These are phyloP conservation scores for Psococerastis gibbosa DNA, from an alignment of 2,888 invertebrate species.

Conservation along the genomic window DNA sequence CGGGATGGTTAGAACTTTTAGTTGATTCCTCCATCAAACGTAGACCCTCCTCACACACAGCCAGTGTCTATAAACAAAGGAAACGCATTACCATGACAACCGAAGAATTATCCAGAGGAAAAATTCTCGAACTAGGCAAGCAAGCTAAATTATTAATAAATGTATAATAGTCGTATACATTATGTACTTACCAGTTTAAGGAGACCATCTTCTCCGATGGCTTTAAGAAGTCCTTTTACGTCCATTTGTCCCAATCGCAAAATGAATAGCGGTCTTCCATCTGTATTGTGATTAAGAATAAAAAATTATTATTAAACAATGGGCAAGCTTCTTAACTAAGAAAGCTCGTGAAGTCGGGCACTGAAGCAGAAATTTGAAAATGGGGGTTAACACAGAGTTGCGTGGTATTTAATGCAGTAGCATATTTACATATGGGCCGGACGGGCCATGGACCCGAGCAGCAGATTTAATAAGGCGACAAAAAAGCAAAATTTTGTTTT, in stretches of 20 bases:
- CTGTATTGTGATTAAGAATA: constrained; percentile 30
- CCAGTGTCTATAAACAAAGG: constrained; percentile 40
- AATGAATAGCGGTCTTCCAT: constrained; percentile 76
- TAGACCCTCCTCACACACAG: constrained; percentile 82
- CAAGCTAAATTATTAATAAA: too few species aligned
- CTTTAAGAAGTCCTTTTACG: constrained; percentile 83
- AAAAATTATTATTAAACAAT: constrained; percentile 9
- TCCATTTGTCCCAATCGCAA: constrained; percentile 85
- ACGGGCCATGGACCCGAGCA: too few species aligned
- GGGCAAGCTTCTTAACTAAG: too few species aligned
- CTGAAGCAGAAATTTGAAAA: too few species aligned
- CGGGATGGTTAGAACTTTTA: constrained; percentile 53
- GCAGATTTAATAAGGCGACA: too few species aligned
- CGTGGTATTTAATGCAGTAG: too few species aligned
- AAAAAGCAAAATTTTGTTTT: too few species aligned
- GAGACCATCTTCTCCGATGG: constrained; percentile 79
- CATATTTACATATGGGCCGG: too few species aligned
- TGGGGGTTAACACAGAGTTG: too few species aligned
- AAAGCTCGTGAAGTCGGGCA: too few species aligned
- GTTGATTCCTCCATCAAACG: constrained; percentile 75
- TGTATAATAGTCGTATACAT: too few species aligned
- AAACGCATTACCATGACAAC: constrained; percentile 11
- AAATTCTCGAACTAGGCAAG: too few species aligned
- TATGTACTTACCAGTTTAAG: constrained; percentile 63
- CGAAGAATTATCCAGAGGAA: background rate